These are phyloP conservation scores for Allacma fusca DNA, from an alignment of 2,888 invertebrate species.

Conservation along the genomic window DNA sequence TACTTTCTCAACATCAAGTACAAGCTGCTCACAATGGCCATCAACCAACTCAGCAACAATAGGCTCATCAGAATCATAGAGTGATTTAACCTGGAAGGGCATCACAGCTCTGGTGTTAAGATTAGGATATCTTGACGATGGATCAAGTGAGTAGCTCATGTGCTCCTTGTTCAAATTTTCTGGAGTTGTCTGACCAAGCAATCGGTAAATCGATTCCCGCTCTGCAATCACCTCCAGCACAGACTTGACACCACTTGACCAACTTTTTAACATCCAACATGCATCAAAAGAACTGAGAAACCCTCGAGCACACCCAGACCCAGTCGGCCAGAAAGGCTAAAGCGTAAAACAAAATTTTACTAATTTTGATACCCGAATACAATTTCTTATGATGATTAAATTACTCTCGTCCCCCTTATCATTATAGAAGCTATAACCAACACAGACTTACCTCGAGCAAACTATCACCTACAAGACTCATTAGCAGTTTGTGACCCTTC, in stretches of 20 bases:
- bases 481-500: conserved; percentile 80
- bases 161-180: conserved; percentile 93
- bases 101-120: conserved; percentile 78
- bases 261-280: conserved; percentile 91
- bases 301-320: conserved; percentile 96
- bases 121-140: conserved; percentile 83
- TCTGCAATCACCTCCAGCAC: conserved; percentile 90
- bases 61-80: conserved; percentile 74
- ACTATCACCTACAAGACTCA: conserved; percentile 94
- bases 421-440: too few species aligned
- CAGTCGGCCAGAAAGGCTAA: conserved; percentile 97
- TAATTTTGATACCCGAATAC: conserved; percentile 9
- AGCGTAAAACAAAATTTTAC: conserved; percentile 62
- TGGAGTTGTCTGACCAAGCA: conserved; percentile 92
- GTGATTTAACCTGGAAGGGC: conserved; percentile 73
- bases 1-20: conserved; percentile 70
- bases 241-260: conserved; percentile 75
- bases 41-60: conserved; percentile 65
- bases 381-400: too few species aligned
- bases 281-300: conserved; percentile 90
- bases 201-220: conserved; percentile 90
- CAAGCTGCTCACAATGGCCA: conserved; percentile 62
- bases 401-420: too few species aligned
- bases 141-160: conserved; percentile 85
- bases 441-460: conserved; percentile 79